phyloP scores from a whole-genome alignment of 2,797 vertebrate species.

The Sandelia bainsii region DNA sequence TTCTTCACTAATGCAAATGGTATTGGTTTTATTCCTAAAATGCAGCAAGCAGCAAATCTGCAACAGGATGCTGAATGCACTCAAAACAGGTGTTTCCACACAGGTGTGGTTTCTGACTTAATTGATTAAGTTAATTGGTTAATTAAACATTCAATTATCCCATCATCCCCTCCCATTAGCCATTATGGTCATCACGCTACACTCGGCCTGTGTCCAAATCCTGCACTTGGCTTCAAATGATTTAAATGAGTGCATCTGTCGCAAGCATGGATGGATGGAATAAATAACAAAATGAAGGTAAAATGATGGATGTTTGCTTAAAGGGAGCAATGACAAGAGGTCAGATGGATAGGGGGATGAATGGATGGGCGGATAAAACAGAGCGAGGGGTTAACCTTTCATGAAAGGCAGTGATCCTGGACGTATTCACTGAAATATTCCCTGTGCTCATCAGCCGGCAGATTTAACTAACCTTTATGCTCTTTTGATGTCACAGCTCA shows the following conservation, averaged over 20 bases:
- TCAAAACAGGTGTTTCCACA: conserved; percentile 67
- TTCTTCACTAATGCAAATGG: neutral
- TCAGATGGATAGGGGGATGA: conserved; percentile 21
- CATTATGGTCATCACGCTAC: conserved; percentile 51
- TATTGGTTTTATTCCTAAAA: conserved; percentile 29
- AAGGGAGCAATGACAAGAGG: conserved; percentile 18
- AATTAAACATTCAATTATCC: conserved; percentile 77
- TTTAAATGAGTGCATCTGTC: conserved; percentile 67
- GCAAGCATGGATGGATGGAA: conserved; percentile 37
- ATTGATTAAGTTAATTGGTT: conserved; percentile 72
- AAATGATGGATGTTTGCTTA: conserved; percentile 36
- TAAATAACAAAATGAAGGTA: conserved; percentile 36
- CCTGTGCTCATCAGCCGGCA: conserved; percentile 43
- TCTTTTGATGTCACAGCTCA: conserved; percentile 54
- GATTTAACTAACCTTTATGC: conserved; percentile 57
- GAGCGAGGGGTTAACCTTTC: conserved; percentile 29
- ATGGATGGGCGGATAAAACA: conserved; percentile 20
- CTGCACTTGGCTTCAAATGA: conserved; percentile 52
- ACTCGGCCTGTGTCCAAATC: conserved; percentile 64
- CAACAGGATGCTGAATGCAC: conserved; percentile 17
- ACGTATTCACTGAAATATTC: conserved; percentile 26
- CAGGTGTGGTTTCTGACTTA: conserved; percentile 64
- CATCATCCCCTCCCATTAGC: conserved; percentile 56
- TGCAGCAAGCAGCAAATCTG: conserved; percentile 22
- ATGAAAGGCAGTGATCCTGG: conserved; percentile 27